Evolutionary conservation across 2,797 vertebrate genomes (phyloP), one percentile per base, ranked within the genome.

Genomic region (Lacerta bilineata): DNA sequence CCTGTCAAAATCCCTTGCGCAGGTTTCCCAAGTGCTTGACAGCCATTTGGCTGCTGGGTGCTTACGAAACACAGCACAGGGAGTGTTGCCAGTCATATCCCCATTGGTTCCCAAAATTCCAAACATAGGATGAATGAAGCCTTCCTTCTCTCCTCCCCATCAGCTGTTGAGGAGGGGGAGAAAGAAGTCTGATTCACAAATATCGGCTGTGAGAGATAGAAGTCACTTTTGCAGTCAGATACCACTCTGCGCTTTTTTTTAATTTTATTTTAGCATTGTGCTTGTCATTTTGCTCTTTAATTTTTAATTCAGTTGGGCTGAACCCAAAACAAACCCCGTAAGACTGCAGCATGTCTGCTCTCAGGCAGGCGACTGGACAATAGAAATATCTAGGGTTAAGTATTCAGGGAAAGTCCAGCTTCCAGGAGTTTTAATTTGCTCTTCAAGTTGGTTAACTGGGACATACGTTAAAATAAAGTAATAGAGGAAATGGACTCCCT

Each of bases 381-480:
- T 10, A 64, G 39, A 89, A 85, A 68, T 74, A 17, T 66, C 85
- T 50, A 68, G 50, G 50, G 50, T 13, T 50, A 50, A 84, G 74
- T 80, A 85, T 69, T 75, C 69, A 36, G 71, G 55, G 80, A 9
- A 50, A 36, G 39, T 50, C 76, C 80, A 23, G 83, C 69, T 74
- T 74, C 76, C 41, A 75, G 10, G 69, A 80, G 64, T 59, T 89
- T 89, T 89, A 89, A 85, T 74, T 39, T 33, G 43, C 55, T 74
- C 55, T 85, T 89, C 66, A 85, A 84, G 80, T 74, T 18, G 68
- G 5, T 80, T 74, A 85, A 80, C 77, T 85, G 23, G 39, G 17
- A 39, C 66, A 80, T 85, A 85, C 72, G 84, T 89, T 85, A 85
- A 88, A 88, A 79, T 79, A 71, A 89, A 89, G 55, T 80, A 85